Evolutionary conservation across 2,113 vertebrate species (phyloP), one percentile per base, ranked within the genome.

Genomic region (Actinemys pallida): DNA sequence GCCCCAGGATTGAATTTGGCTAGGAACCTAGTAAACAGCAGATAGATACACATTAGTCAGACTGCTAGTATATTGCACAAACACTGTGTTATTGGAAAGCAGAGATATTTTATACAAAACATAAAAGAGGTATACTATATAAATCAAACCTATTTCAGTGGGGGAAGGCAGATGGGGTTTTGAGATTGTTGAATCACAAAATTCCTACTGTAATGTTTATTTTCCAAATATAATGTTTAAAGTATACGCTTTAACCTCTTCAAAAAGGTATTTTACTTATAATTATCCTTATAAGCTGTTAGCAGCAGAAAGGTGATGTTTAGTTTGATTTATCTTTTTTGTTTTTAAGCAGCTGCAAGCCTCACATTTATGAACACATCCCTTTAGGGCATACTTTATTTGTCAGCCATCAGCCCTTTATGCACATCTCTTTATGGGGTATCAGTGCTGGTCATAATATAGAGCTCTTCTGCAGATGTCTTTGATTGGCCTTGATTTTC

Each of bases 41-140:
- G 50, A 84, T 49, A 72, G 0, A 83, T 0, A 0, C 53, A 45
- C 2, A n/a, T 5, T 13, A 53, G 79, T 82, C 6, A 27, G 11
- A 22, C 78, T 75, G n/a, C 65, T 20, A 3, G 27, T 80, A 20
- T 3, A n/a, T 1, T 53, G 75, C 39, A 5, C 10, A 25, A 78
- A 45, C 11, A 47, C 11, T 1, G 39, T 25, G 52, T 76, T 24
- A 45, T 29, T 19, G 75, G 31, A 75, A 89, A 91, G n/a, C 27
- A 53, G 47, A 31, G 42, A 20, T 10, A 31, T 0, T 45, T 42
- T 25, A 62, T 52, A 72, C 12, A 59, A 3, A 42, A 11, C 3
- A 2, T 8, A 35, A 54, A 35, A 35, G n/a, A 69, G 49, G 6
- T 0, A n/a, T 52, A 11, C 3, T 0, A 3, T 0, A 54, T 3